These are phyloP conservation scores for Rousettus madagascariensis DNA, from an alignment of 2,797 vertebrate genomes.

Conservation along the genomic window DNA sequence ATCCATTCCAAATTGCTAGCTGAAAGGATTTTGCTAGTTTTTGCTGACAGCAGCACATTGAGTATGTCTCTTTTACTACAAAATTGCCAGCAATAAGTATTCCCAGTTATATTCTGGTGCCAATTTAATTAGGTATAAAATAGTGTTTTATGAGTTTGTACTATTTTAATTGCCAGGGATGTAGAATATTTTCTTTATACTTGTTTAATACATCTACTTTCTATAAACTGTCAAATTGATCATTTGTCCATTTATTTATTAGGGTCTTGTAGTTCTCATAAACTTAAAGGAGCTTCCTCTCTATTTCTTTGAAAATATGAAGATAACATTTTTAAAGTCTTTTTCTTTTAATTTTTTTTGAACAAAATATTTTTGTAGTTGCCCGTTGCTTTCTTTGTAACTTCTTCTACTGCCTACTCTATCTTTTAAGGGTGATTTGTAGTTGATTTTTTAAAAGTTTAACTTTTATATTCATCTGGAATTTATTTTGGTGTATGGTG, in stretches of 20 bases:
- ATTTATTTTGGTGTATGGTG: not conserved
- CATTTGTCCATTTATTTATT: not conserved
- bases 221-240: not conserved
- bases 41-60: not conserved
- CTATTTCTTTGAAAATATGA: not conserved
- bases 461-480: not conserved
- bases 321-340: not conserved
- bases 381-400: not conserved
- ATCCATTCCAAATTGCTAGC: not conserved
- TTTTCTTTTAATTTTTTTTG: slow-evolving; percentile 37
- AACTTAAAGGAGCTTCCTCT: slow-evolving; percentile 4
- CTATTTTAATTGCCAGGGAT: not conserved
- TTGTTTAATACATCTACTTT: slow-evolving; percentile 27
- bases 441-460: not conserved
- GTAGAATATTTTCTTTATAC: slow-evolving; percentile 22
- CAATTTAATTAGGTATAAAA: slow-evolving; percentile 40
- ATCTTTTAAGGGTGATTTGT: slow-evolving; percentile 5
- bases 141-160: slow-evolving; percentile 6
- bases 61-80: not conserved
- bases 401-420: not conserved
- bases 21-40: not conserved
- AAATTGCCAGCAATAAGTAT: not conserved
- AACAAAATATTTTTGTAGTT: not conserved
- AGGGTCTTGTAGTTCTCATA: not conserved
- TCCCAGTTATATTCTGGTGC: not conserved